Percentiles rank a stretch among this genome's conserved stretches.
phyloP scores from a whole-genome alignment of 2,113 vertebrate genomes.

The Montifringilla adamsi region DNA sequence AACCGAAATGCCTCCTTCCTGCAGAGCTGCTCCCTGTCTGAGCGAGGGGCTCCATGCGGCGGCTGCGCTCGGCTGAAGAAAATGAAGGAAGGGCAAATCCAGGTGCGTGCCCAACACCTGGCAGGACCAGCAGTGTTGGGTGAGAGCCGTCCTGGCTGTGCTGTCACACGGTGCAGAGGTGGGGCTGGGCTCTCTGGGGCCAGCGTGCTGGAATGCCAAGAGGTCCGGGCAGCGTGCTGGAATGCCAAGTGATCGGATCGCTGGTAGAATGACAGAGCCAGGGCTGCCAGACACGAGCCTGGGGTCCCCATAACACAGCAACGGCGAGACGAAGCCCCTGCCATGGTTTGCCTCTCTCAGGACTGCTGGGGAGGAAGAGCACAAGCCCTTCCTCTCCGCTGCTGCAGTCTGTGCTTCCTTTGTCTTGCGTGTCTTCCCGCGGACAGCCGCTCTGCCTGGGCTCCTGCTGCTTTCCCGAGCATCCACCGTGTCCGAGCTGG shows the following conservation, averaged over 20 bases:
- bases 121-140: neutral
- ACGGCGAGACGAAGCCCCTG: conserved; percentile 1
- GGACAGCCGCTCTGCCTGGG: conserved; percentile 52
- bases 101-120: neutral
- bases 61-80: neutral
- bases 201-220: neutral
- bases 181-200: neutral
- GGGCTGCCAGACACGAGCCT: neutral
- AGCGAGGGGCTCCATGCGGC: neutral
- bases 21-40: conserved; percentile 8
- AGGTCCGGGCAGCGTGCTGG: neutral
- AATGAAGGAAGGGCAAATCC: conserved; percentile 24
- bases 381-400: conserved; percentile 64
- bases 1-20: conserved; percentile 2
- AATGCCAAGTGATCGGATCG: neutral
- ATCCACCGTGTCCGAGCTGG: conserved; percentile 43
- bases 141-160: neutral
- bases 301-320: neutral
- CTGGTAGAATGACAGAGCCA: neutral
- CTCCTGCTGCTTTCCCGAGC: conserved; percentile 48
- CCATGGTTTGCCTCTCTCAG: conserved; percentile 77
- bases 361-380: conserved; percentile 78
- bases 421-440: conserved; percentile 71
- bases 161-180: neutral
- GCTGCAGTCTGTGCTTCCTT: conserved; percentile 67